Conservation (phyloP, 1,140 invertebrate species). For the Bradysia coprophila region DNA sequence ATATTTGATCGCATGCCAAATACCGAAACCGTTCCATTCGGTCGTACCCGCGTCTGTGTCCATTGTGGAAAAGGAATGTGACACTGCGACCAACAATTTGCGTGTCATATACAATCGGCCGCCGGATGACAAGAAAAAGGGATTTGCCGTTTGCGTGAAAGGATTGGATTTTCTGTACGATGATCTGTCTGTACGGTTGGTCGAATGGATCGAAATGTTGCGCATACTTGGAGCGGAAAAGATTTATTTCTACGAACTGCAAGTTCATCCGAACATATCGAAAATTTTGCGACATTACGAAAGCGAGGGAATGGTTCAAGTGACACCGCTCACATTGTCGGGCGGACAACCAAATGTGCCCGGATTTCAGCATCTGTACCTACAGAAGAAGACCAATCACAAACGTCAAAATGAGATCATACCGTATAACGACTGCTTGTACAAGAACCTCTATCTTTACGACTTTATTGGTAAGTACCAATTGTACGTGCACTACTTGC, state of each 20-base stretch:
- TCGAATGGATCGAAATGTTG: slow-evolving; percentile 91
- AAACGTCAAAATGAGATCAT: slow-evolving; percentile 91
- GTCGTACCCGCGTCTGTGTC: slow-evolving; percentile 69
- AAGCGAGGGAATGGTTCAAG: slow-evolving; percentile 50
- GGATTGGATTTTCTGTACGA: slow-evolving; percentile 81
- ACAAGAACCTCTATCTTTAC: slow-evolving; percentile 81
- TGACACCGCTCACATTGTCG: slow-evolving; percentile 74
- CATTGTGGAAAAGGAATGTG: slow-evolving; percentile 67
- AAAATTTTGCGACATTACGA: slow-evolving; percentile 75
- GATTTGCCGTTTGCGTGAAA: slow-evolving; percentile 90
- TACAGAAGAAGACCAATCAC: slow-evolving; percentile 76
- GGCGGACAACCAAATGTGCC: slow-evolving; percentile 83
- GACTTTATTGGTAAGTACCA: too few relatives aligned
- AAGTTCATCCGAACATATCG: slow-evolving; percentile 77
- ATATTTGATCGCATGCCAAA: slow-evolving; percentile 74
- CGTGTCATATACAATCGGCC: slow-evolving; percentile 65
- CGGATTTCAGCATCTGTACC: slow-evolving; percentile 70
- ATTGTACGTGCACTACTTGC: too few relatives aligned
- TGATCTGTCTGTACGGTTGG: slow-evolving; percentile 69
- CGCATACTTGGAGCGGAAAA: slow-evolving; percentile 76
- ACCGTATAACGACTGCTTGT: slow-evolving; percentile 92
- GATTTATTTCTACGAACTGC: slow-evolving; percentile 81
- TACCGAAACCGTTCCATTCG: slow-evolving; percentile 51
- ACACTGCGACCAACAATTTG: slow-evolving; percentile 72
- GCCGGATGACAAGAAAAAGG: slow-evolving; percentile 40